Evolutionary conservation across 2,113 vertebrate species (phyloP).

Genomic region (Rutilus rutilus): DNA sequence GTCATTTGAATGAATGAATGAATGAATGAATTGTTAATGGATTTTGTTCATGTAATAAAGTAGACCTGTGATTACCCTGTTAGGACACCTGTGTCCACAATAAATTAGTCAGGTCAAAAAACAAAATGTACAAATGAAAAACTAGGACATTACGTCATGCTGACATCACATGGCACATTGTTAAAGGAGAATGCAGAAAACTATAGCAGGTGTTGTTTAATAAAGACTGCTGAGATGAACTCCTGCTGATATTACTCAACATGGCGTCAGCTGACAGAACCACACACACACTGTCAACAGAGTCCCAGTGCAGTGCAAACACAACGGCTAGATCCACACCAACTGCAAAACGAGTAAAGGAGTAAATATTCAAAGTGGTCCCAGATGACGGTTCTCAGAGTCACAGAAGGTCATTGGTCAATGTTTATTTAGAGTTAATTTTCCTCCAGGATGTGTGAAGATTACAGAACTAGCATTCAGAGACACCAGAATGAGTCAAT

Average conservation of each 20-base stretch:
- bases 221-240: no score
- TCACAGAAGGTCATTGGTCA: background rate
- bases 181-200: background rate
- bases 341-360: background rate
- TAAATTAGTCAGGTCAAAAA: background rate
- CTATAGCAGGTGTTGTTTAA: background rate
- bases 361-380: background rate
- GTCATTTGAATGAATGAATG: background rate
- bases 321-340: background rate
- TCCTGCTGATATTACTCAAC: background rate
- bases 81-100: background rate
- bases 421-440: background rate
- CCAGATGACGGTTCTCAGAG: background rate
- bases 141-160: constrained; percentile 10
- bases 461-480: background rate
- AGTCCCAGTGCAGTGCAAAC: background rate
- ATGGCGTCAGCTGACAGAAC: background rate
- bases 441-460: background rate
- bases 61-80: background rate
- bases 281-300: background rate
- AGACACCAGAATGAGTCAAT: background rate
- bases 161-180: background rate
- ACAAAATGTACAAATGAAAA: background rate
- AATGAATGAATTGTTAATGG: no score
- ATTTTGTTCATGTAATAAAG: background rate